Evolutionary conservation across 2,888 invertebrate species (phyloP), one percentile per base, ranked within the genome.

Genomic region (Calephelis perditalis): DNA sequence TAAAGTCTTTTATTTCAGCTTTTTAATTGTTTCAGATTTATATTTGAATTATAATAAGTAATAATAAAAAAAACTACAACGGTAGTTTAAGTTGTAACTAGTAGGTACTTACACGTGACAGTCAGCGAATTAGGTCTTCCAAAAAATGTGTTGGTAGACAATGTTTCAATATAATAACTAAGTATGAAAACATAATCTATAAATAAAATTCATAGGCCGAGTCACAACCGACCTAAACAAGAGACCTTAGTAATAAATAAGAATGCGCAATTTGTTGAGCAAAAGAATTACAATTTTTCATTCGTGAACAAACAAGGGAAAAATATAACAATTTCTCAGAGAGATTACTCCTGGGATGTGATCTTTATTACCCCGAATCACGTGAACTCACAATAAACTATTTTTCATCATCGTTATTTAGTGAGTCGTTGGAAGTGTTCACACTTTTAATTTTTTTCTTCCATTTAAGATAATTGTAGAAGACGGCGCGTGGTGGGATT

Each of bases 301-400:
- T 79, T 76, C 69, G 69, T 62, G 69, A 77, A 78, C 76, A 79
- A 78, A 81, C 74, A 71, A 73, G 73, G 71, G 73, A 70, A 71
- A 75, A 77, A 81, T 75, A 79, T 84, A 86, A 83, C 83, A 82
- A 82, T 86, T 82, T 82, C 74, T 81, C 73, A 70, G 73, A 73
- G 75, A 60, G 70, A 73, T 73, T 72, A 72, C 72, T 71, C 70
- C 64, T 61, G 68, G 70, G 69, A 71, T 68, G 69, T 67, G 67
- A 69, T 72, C 75, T 82, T 85, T 89, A 90, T 87, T 82, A 82
- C 84, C 70, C 70, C 76, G 76, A 79, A 88, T 86, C 90, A 90
- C 91, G 90, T 82, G 82, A 90, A 85, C 80, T 77, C 73, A 80
- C 85, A 80, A 86, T 90, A 85, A 86, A 82, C 85, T 79, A 86